Percentiles rank a stretch among this genome's conserved stretches.
phyloP scores from a whole-genome alignment of 2,113 vertebrate species.

The Clarias magur region DNA sequence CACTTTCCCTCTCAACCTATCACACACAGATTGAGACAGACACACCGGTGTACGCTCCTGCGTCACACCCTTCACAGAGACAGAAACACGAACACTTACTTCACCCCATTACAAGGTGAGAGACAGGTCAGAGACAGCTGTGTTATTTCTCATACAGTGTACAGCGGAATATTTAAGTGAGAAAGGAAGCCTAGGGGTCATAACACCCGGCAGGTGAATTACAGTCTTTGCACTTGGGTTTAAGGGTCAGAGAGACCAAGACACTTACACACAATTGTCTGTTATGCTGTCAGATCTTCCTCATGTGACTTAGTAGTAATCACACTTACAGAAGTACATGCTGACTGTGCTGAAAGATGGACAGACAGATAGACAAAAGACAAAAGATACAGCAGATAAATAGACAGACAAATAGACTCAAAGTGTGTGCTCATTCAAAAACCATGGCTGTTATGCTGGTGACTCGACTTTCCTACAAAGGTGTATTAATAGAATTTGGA shows the following conservation, averaged over 20 bases:
- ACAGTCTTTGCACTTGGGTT: constrained; percentile 3
- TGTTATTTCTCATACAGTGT: neutral
- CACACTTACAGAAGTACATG: constrained; percentile 32
- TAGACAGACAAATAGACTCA: neutral
- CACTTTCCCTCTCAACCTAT: constrained; percentile 32
- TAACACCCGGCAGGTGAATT: constrained; percentile 38
- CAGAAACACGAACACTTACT: neutral
- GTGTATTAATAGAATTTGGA: too few relatives aligned
- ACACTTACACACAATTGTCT: constrained; percentile 24
- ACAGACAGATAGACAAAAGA: constrained; percentile 8
- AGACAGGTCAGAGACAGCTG: neutral
- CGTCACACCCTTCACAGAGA: constrained; percentile 22
- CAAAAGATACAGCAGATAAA: neutral
- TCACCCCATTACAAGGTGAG: neutral
- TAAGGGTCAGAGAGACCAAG: constrained; percentile 44
- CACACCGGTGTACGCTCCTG: constrained; percentile 8
- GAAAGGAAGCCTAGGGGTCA: neutral
- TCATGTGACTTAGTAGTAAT: neutral
- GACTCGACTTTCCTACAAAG: too few relatives aligned
- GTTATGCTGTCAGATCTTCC: constrained; percentile 11
- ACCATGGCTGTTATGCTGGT: neutral
- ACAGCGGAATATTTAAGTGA: constrained; percentile 13
- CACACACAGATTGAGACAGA: constrained; percentile 43
- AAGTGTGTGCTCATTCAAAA: neutral
- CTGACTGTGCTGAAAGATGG: constrained; percentile 22